Evolutionary conservation across 1,140 invertebrate species (phyloP), one percentile per base, ranked within the genome.

Genomic region (Drosophila yakuba): DNA sequence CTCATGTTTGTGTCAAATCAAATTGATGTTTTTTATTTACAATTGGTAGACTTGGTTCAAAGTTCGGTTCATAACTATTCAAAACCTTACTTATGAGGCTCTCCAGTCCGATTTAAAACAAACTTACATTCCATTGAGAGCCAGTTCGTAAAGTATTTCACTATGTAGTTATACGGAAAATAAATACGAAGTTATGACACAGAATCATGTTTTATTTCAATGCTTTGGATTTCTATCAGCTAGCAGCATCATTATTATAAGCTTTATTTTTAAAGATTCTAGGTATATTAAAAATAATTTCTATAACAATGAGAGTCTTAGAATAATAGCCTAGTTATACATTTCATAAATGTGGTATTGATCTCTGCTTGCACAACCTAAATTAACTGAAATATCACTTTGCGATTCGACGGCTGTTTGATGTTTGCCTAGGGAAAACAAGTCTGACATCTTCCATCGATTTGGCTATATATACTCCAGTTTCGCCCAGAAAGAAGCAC

Each of bases 111-210:
- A 52, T 56, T 58, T 44, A 32, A 17, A 17, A 17, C 17, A 17
- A 38, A 74, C 54, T 67, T 59, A 54, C 51, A 76, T 76, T 75
- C 73, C 73, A 76, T 76, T 76, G 72, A 38, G 62, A 76, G 74
- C 38, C 60, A 76, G 54, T 48, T 75, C 73, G 50, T 76, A 54
- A 67, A 76, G 50, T 76, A 76, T 76, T 76, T 76, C 47, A 68
- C 73, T 76, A 76, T 76, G 38, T 59, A 76, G 52, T 54, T 76
- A 75, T 75, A 75, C 55, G 72, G 43, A 44, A 66, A 75, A 75
- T 75, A 75, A 75, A 75, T 67, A 67, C 61, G 58, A 75, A 75
- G 73, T 75, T 75, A 75, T 75, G 73, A 66, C 43, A 71, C 38
- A 15, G 4, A 36, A 43, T 0, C 17, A 28, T 36, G 28, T 25